Evolutionary conservation across 2,888 invertebrate genomes (phyloP).

Genomic region (Pristionchus mayeri): DNA sequence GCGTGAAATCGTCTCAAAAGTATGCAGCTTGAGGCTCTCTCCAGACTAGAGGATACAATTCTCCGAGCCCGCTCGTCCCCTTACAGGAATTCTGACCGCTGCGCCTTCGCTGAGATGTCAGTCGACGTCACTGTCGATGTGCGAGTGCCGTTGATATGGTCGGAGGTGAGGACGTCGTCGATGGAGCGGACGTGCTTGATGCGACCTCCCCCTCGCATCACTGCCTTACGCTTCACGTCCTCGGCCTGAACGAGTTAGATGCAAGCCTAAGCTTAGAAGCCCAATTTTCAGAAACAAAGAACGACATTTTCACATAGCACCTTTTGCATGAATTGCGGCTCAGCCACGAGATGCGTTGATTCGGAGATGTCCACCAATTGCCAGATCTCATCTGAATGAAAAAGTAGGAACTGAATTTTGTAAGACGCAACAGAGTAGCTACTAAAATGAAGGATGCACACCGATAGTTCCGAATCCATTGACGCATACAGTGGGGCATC

Average conservation of each 20-base stretch:
- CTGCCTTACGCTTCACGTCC: constrained; percentile 71
- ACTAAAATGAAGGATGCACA: constrained; percentile 38
- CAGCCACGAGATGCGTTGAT: constrained; percentile 69
- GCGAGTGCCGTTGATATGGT: constrained; percentile 58
- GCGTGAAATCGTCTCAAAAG: too few relatives aligned
- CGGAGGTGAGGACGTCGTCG: constrained; percentile 70
- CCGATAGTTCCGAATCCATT: constrained; percentile 68
- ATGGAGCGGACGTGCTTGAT: constrained; percentile 68
- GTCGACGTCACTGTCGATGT: constrained; percentile 52
- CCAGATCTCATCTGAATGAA: constrained; percentile 71
- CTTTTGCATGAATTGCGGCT: constrained; percentile 68
- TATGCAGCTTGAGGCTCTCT: constrained; percentile 38
- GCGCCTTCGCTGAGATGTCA: constrained; percentile 30
- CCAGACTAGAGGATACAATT: constrained; percentile 16
- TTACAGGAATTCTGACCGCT: constrained; percentile 42
- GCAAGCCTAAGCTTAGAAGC: background rate
- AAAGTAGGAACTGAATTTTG: background rate
- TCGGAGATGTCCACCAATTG: constrained; percentile 70
- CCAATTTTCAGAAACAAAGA: background rate
- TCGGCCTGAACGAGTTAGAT: constrained; percentile 57
- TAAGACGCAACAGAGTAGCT: background rate
- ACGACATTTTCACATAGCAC: constrained; percentile 46
- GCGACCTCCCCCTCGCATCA: constrained; percentile 70
- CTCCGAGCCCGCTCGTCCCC: constrained; percentile 16
- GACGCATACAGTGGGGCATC: constrained; percentile 69